Evolutionary conservation across 2,888 invertebrate species (phyloP).

Genomic region (Alloplasta piceator): DNA sequence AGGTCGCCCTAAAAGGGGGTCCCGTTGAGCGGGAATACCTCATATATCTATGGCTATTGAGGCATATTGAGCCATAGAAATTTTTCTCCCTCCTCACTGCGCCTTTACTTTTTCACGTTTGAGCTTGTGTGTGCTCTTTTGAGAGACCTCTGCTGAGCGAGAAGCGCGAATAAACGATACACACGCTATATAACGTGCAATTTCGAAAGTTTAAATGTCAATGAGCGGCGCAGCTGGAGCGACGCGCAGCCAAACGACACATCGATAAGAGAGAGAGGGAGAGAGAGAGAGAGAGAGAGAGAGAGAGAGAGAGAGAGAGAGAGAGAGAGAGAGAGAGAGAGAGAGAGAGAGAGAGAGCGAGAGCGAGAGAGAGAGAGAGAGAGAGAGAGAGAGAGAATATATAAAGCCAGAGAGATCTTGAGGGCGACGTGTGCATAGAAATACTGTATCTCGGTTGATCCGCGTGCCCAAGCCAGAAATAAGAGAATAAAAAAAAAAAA

Average conservation of each 20-base stretch:
- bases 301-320: conserved; percentile 10
- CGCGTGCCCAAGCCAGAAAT: conserved; percentile 13
- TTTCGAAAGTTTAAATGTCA: conserved; percentile 82
- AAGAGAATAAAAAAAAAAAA: background rate
- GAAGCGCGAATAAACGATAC: conserved; percentile 39
- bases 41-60: background rate
- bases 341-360: background rate
- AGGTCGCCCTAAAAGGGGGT: too few species aligned
- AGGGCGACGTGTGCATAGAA: background rate
- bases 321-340: background rate
- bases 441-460: conserved; percentile 25
- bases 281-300: background rate
- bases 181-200: conserved; percentile 66
- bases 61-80: conserved; percentile 7
- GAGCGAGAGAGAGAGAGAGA: conserved; percentile 7
- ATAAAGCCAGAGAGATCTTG: background rate
- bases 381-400: conserved; percentile 1
- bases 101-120: conserved; percentile 26
- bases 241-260: conserved; percentile 36
- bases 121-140: conserved; percentile 30
- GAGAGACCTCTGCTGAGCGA: conserved; percentile 3
- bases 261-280: conserved; percentile 45
- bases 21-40: too few species aligned
- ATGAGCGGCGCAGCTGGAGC: conserved; percentile 68
- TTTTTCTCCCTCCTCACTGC: conserved; percentile 54